Conservation (phyloP, 2,797 vertebrate genomes). For the Oreonectes daqikongensis region DNA sequence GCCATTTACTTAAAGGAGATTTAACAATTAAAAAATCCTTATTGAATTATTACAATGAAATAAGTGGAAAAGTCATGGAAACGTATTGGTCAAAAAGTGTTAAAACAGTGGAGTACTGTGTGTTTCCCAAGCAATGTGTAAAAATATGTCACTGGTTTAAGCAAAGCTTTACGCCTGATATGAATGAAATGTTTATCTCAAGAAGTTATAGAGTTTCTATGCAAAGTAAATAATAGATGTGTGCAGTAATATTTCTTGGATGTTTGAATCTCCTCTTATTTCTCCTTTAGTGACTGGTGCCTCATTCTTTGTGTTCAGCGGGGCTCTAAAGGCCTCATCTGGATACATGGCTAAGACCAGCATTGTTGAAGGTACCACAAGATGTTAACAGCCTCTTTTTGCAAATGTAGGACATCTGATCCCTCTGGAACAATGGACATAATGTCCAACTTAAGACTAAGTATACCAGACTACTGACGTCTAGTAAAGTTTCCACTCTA, state of each 20-base stretch:
- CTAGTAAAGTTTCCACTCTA: neutral
- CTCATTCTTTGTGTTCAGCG: constrained; percentile 99
- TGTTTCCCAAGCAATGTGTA: neutral
- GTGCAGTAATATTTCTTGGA: neutral
- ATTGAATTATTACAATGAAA: no score
- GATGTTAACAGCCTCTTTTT: constrained; percentile 17
- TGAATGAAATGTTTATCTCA: neutral
- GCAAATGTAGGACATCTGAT: constrained; percentile 30
- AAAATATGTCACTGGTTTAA: neutral
- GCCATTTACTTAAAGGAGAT: no score
- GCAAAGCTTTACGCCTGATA: neutral
- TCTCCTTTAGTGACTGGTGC: constrained; percentile 90
- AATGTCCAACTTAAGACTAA: constrained; percentile 31
- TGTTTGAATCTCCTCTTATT: constrained; percentile 28
- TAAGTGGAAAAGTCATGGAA: no score
- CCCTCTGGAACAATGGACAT: constrained; percentile 8
- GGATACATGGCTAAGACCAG: constrained; percentile 97
- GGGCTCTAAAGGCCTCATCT: constrained; percentile 93
- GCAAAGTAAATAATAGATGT: neutral
- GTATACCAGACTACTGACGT: no score
- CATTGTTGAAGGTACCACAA: constrained; percentile 92
- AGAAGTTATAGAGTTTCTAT: neutral
- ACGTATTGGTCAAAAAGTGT: no score
- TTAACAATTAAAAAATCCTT: no score
- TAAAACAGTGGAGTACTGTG: no score